These are phyloP conservation scores for Lasioglossum marginatum DNA, from an alignment of 2,888 invertebrate genomes.

Conservation along the genomic window DNA sequence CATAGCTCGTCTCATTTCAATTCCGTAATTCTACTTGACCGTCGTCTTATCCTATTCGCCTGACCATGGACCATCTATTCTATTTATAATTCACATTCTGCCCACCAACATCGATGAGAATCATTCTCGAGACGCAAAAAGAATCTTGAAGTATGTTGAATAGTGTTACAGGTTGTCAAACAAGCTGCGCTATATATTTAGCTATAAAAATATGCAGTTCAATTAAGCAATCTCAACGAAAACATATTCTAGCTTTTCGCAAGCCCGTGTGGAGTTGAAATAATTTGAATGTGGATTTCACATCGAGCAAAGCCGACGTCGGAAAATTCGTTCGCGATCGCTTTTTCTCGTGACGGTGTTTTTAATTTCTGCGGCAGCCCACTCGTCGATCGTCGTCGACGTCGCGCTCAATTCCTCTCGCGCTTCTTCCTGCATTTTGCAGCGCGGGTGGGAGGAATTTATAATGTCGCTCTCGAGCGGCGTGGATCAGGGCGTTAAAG, in stretches of 20 bases:
- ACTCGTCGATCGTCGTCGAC: constrained; percentile 22
- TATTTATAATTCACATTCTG: too few relatives aligned
- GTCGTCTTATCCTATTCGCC: not conserved
- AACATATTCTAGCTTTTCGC: too few relatives aligned
- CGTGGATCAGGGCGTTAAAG: constrained; percentile 72
- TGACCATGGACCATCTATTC: not conserved
- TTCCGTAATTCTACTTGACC: not conserved
- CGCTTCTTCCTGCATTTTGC: constrained; percentile 30
- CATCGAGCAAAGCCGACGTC: not conserved
- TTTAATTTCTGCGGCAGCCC: constrained; percentile 26
- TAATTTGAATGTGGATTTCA: not conserved
- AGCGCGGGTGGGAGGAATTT: constrained; percentile 61
- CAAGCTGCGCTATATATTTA: too few relatives aligned
- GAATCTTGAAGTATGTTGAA: too few relatives aligned
- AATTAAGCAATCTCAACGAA: too few relatives aligned
- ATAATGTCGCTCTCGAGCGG: constrained; percentile 64
- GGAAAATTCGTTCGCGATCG: not conserved
- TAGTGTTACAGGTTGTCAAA: too few relatives aligned
- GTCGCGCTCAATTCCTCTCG: constrained; percentile 10
- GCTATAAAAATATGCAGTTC: too few relatives aligned
- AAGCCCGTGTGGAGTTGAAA: not conserved
- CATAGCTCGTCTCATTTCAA: not conserved
- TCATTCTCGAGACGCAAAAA: too few relatives aligned
- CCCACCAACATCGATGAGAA: too few relatives aligned
- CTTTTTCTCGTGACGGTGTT: not conserved